Conservation (phyloP, 2,888 invertebrate species). For the Metallyticus violacea region DNA sequence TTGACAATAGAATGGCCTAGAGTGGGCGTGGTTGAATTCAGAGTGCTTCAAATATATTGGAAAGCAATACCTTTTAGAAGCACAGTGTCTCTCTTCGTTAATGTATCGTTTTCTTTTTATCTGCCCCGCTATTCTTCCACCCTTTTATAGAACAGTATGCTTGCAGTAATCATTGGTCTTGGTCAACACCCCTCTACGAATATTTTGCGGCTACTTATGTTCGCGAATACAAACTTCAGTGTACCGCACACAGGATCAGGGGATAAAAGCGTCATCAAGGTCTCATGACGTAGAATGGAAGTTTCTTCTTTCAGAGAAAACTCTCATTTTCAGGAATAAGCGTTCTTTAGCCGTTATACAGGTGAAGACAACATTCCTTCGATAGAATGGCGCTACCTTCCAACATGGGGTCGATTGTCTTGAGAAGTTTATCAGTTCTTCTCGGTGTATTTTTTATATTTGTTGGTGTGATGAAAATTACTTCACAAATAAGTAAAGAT, state of each 20-base stretch:
- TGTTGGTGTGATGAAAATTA: constrained; percentile 88
- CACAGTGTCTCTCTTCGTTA: background rate
- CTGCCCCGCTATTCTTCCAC: background rate
- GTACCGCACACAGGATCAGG: background rate
- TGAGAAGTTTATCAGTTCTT: constrained; percentile 86
- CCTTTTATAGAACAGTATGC: background rate
- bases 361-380: background rate
- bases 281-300: background rate
- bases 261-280: background rate
- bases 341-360: background rate
- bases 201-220: constrained; percentile 10
- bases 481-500: constrained; percentile 89
- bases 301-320: background rate
- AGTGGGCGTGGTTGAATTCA: background rate
- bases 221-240: background rate
- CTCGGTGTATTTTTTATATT: constrained; percentile 94
- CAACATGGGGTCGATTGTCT: constrained; percentile 69
- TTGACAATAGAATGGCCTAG: background rate
- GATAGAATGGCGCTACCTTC: constrained; percentile 8
- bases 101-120: background rate
- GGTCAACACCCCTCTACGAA: background rate
- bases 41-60: background rate
- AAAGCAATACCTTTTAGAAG: background rate
- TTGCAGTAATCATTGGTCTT: background rate
- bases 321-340: background rate